A percentile compares a stretch with the other conserved stretches of the same genome.
Evolutionary conservation across 2,113 vertebrate species (phyloP).

Genomic region (Hymenochirus boettgeri): DNA sequence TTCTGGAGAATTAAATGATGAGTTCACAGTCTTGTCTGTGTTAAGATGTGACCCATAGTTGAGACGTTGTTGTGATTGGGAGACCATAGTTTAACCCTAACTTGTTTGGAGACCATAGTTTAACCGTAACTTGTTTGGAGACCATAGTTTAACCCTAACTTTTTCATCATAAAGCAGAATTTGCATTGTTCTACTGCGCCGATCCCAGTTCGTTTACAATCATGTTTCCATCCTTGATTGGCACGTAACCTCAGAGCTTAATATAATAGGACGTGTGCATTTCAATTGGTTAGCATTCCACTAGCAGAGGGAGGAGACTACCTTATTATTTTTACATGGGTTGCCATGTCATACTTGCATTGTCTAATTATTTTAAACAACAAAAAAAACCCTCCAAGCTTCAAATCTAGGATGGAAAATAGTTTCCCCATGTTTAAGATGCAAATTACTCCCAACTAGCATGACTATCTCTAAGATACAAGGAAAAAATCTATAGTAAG

Average conservation of each 20-base stretch:
- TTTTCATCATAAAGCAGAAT: constrained; percentile 30
- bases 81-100: too few species aligned
- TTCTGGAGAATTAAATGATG: too few species aligned
- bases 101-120: too few species aligned
- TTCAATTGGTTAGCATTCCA: constrained; percentile 13
- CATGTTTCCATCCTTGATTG: constrained; percentile 11
- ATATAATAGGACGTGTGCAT: constrained; percentile 21
- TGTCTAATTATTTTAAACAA: not conserved
- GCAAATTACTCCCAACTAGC: too few species aligned
- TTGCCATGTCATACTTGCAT: not conserved
- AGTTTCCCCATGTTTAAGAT: too few species aligned
- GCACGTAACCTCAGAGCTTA: constrained; percentile 14
- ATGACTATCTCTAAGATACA: too few species aligned
- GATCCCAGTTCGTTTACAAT: not conserved
- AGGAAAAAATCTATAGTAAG: too few species aligned
- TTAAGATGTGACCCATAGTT: too few species aligned
- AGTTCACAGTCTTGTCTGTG: too few species aligned
- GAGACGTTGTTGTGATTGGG: too few species aligned
- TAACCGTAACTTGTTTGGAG: too few species aligned
- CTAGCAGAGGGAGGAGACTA: constrained; percentile 3
- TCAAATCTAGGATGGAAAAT: not conserved
- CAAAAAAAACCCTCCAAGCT: constrained; percentile 2
- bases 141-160: too few species aligned
- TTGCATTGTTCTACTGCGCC: constrained; percentile 27
- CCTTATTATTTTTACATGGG: constrained; percentile 17